phyloP scores from a whole-genome alignment of 2,113 vertebrate species.

The Copsychus sechellarum region DNA sequence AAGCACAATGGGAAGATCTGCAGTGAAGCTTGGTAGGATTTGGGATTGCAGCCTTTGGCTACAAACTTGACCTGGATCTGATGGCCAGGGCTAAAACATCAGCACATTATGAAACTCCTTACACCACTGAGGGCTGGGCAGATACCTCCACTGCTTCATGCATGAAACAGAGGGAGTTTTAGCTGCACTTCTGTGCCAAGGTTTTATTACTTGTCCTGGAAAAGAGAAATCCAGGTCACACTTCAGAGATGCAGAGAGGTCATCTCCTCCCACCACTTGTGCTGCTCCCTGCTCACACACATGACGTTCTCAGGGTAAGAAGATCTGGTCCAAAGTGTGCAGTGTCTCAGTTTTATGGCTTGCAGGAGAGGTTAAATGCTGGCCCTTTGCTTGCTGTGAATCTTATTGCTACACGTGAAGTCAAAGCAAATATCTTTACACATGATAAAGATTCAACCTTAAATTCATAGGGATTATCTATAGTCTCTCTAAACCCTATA shows the following conservation, averaged over 20 bases:
- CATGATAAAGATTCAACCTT: not conserved
- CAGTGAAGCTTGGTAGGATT: not conserved
- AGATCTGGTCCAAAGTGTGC: not conserved
- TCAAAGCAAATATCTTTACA: not conserved
- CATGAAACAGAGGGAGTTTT: not conserved
- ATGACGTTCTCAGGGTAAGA: not conserved
- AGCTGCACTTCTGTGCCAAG: not conserved
- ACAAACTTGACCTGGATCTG: not conserved
- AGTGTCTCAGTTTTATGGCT: not conserved
- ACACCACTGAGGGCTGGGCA: not conserved
- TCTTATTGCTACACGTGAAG: not conserved
- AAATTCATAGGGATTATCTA: not conserved
- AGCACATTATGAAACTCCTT: not conserved
- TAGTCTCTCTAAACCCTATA: not conserved
- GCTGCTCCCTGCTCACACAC: fast-evolving
- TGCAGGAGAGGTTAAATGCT: not conserved
- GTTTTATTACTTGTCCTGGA: not conserved
- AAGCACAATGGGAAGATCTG: not conserved
- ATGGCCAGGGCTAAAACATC: not conserved
- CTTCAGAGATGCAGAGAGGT: not conserved
- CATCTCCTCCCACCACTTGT: not conserved
- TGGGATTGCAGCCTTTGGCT: not conserved
- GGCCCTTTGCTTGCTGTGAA: not conserved
- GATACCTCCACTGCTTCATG: not conserved
- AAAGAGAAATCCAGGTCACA: not conserved